Percentiles rank a stretch among this genome's conserved stretches.
Evolutionary conservation across 2,797 vertebrate genomes (phyloP).

Genomic region (Siniperca obscura): DNA sequence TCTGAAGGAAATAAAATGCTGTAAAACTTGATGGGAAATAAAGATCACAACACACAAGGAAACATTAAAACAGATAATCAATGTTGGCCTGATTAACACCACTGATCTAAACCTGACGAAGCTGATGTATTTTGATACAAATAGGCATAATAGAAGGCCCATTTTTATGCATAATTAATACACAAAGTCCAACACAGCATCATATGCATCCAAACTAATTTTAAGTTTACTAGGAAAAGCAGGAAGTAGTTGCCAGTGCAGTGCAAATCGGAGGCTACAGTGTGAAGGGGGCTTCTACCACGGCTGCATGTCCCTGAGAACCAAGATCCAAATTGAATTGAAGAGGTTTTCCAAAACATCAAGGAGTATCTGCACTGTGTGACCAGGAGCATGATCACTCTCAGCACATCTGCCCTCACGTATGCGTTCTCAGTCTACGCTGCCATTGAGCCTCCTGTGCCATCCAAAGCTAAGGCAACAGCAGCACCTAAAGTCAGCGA

Average conservation of each 20-base stretch:
- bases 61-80: slow-evolving; percentile 12
- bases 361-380: background rate
- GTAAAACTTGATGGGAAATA: background rate
- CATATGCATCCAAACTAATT: background rate
- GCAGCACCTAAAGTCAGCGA: background rate
- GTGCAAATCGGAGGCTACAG: background rate
- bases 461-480: background rate
- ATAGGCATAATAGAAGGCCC: background rate
- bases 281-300: slow-evolving; percentile 11
- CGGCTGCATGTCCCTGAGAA: slow-evolving; percentile 42
- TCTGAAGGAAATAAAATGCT: slow-evolving; percentile 15
- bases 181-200: background rate
- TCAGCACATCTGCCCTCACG: background rate
- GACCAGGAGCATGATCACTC: background rate
- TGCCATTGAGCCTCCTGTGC: background rate
- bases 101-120: slow-evolving; percentile 24
- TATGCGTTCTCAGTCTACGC: background rate
- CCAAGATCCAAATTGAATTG: slow-evolving; percentile 1
- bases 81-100: background rate
- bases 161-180: slow-evolving; percentile 6
- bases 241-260: background rate
- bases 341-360: background rate
- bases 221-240: background rate
- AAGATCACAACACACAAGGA: background rate
- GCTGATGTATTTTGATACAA: background rate